Base-by-base conservation (phyloP, 2,797 vertebrate species). In the Myotis myotis region DNA sequence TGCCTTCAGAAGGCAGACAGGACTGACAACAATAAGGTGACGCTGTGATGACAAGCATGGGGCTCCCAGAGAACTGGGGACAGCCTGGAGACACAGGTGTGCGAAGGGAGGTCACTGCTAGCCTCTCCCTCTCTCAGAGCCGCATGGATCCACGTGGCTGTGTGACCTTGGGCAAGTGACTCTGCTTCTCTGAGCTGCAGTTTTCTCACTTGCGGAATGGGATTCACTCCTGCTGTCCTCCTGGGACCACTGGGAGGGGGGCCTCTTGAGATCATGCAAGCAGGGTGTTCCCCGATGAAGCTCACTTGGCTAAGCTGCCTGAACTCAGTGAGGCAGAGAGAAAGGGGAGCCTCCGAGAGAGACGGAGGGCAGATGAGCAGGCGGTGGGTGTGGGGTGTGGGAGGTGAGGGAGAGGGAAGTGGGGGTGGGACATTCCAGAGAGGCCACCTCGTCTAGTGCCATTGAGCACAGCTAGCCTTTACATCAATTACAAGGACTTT, bases 331-430 rank as follows among this genome's bases (percentile, higher is more conserved):
- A 83, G 38, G 78, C 23, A 6, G 76, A 44, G 51, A 62, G 47
- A 36, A 28, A 75, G 0, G 20, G 60, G 51, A 25, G 33, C 2
- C 5, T 11, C 2, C 6, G 60, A 66, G 57, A 47, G 20, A 49
- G 41, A 12, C n/a, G 1, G 0, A 0, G 17, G 66, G 23, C 36
- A 25, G 53, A 30, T 4, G 30, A 57, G 66, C 25, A 4, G 0
- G 16, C 38, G 0, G 44, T n/a, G 47, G 74, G 72, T n/a, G 62
- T 3, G 3, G 38, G 72, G 85, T 22, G 22, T 6, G 47, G 12
- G 68, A 49, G 20, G 49, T 15, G n/a, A 78, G 49, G n/a, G 13
- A 16, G 41, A 25, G 28, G 20, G 9, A 1, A 0, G 20, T 1
- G 10, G 62, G 23, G 25, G 10, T 13, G 30, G 17, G 17, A 33